Base-by-base conservation (phyloP, 2,888 invertebrate species). In the Harpalus rufipes region DNA sequence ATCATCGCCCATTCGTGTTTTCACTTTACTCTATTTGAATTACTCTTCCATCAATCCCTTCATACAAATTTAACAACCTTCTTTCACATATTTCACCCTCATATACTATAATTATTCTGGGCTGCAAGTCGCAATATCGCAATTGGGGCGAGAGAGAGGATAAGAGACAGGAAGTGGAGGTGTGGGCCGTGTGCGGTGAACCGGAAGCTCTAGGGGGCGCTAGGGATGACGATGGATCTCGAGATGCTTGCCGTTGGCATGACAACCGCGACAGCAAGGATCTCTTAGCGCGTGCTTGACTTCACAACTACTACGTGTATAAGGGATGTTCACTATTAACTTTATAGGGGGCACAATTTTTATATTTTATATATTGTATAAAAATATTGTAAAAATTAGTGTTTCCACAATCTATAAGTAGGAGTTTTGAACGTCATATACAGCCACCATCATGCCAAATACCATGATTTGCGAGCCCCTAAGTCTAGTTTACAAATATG, bases 231-330 rank as follows among this genome's bases (percentile, higher is more conserved):
- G 63, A 44, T 58, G 80, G 63, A 65, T 65, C 78, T 78, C 21
- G 58, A 81, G 61, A 59, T 83, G 74, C 83, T 83, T 83, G 74
- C 32, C 83, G 83, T 83, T 83, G 83, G 74, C 76, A 83, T 83
- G 83, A 76, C 76, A 74, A 83, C 83, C 82, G 51, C 82, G 65
- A 82, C 63, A 63, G 78, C 78, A 32, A 83, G 76, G 58, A 83
- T 83, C 83, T 74, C 83, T 83, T 83, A 68, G 59, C 39, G 74
- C 44, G 61, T 83, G 76, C 83, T 83, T 83, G 83, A 74, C 61
- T 83, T 83, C 72, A 74, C 51, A 74, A 74, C 58, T 83, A 83
- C 83, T 74, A 12, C 58, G 14, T 68, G 39, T 7, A n/a, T 39
- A 5, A 14, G 68, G 68, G 4, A 14, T 74, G 72, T 74, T 74